Evolutionary conservation across 2,888 invertebrate genomes (phyloP).

Genomic region (Noctua pronuba): DNA sequence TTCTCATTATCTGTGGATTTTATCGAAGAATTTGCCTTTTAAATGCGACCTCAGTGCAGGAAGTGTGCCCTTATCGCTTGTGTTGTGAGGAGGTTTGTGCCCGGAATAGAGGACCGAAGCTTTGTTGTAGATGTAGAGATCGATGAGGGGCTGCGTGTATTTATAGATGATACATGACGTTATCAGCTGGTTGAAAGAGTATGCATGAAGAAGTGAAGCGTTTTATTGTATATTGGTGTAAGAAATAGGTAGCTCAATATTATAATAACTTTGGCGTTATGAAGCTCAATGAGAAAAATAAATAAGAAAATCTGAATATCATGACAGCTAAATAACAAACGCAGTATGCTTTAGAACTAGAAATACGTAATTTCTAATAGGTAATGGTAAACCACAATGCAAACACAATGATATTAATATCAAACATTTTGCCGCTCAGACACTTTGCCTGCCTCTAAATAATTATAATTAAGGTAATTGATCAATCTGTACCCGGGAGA

Average conservation of each 20-base stretch:
- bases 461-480: conserved; percentile 53
- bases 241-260: no score
- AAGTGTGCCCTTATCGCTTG: conserved; percentile 50
- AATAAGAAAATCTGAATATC: not conserved
- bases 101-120: conserved; percentile 18
- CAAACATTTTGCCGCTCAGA: not conserved
- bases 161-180: not conserved
- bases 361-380: not conserved
- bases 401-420: not conserved
- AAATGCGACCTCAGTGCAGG: conserved; percentile 66
- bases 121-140: conserved; percentile 24
- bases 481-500: conserved; percentile 42
- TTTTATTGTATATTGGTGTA: no score
- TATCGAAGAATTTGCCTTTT: conserved; percentile 74
- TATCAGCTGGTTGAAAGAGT: not conserved
- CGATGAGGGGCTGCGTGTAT: conserved; percentile 8
- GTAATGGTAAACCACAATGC: not conserved
- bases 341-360: not conserved
- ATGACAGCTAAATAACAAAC: not conserved
- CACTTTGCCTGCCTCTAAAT: conserved; percentile 22
- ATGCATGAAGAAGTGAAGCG: no score
- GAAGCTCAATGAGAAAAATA: not conserved
- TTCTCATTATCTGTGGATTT: conserved; percentile 72
- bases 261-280: not conserved
- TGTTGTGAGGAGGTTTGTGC: conserved; percentile 18